A percentile compares a stretch with the other conserved stretches of the same genome.
Evolutionary conservation across 2,888 invertebrate genomes (phyloP).

Genomic region (Dysmachus trigonus): DNA sequence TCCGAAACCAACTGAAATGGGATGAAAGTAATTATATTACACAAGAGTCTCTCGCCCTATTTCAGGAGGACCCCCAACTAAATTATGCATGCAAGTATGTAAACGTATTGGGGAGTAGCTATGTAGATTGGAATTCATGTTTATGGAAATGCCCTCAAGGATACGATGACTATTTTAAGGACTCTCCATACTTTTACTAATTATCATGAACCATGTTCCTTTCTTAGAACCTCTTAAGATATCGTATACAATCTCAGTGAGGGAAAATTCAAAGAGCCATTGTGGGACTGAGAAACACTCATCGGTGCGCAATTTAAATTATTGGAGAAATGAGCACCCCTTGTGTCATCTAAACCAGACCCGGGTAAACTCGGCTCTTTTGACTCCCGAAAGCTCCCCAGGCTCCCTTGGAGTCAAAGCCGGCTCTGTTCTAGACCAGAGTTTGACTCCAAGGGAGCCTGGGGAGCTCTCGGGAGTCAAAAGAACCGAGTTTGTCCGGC

Average conservation of each 20-base stretch:
- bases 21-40: slow-evolving; percentile 25
- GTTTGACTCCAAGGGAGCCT: too few species aligned
- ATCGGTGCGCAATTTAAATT: not conserved
- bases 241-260: not conserved
- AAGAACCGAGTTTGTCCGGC: too few species aligned
- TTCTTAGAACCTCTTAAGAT: not conserved
- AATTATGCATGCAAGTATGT: slow-evolving; percentile 29
- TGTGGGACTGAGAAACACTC: not conserved
- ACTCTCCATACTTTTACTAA: not conserved
- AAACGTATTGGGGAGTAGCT: slow-evolving; percentile 5
- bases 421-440: too few species aligned
- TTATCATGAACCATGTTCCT: not conserved
- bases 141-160: not conserved
- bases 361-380: too few species aligned
- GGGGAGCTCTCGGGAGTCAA: too few species aligned
- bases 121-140: slow-evolving; percentile 3
- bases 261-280: not conserved
- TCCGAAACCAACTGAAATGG: not conserved
- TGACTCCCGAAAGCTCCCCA: too few species aligned
- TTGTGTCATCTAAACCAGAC: not conserved
- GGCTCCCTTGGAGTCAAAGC: too few species aligned
- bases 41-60: not conserved
- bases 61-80: slow-evolving; percentile 8
- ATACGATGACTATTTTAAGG: not conserved
- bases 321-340: not conserved